phyloP scores from a whole-genome alignment of 2,888 invertebrate species.

The Melinaea marsaeus region DNA sequence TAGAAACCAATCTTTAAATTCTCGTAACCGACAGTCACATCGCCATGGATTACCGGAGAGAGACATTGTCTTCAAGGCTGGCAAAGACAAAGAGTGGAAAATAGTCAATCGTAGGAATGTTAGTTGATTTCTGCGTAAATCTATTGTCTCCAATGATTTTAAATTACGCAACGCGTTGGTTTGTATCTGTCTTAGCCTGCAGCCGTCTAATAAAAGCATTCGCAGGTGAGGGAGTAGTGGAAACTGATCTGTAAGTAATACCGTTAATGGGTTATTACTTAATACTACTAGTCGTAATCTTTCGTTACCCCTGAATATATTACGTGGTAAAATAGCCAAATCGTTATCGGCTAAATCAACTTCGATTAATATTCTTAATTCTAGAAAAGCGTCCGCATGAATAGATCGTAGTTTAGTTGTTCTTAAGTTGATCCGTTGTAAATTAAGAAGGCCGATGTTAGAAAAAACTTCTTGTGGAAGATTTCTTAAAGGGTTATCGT shows the following conservation, averaged over 20 bases:
- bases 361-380: slow-evolving; percentile 90
- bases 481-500: slow-evolving; percentile 86
- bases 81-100: slow-evolving; percentile 75
- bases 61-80: slow-evolving; percentile 87
- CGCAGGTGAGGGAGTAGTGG: slow-evolving; percentile 88
- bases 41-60: slow-evolving; percentile 93
- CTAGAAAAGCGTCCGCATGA: slow-evolving; percentile 90
- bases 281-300: slow-evolving; percentile 86
- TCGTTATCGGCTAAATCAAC: slow-evolving; percentile 92
- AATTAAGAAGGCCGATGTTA: slow-evolving; percentile 86
- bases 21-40: slow-evolving; percentile 91
- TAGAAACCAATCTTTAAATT: slow-evolving; percentile 90
- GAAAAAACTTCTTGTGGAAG: slow-evolving; percentile 89
- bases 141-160: slow-evolving; percentile 84
- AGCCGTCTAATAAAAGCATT: slow-evolving; percentile 88
- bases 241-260: slow-evolving; percentile 86
- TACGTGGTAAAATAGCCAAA: slow-evolving; percentile 83
- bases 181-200: slow-evolving; percentile 86
- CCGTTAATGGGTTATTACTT: slow-evolving; percentile 88
- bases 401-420: slow-evolving; percentile 86
- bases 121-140: slow-evolving; percentile 88
- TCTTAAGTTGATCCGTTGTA: slow-evolving; percentile 89
- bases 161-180: slow-evolving; percentile 87
- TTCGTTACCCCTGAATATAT: slow-evolving; percentile 91
- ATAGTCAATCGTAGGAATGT: slow-evolving; percentile 79